These are phyloP conservation scores for Sarcophaga peregrina DNA, from an alignment of 1,140 invertebrate species.

Conservation along the genomic window DNA sequence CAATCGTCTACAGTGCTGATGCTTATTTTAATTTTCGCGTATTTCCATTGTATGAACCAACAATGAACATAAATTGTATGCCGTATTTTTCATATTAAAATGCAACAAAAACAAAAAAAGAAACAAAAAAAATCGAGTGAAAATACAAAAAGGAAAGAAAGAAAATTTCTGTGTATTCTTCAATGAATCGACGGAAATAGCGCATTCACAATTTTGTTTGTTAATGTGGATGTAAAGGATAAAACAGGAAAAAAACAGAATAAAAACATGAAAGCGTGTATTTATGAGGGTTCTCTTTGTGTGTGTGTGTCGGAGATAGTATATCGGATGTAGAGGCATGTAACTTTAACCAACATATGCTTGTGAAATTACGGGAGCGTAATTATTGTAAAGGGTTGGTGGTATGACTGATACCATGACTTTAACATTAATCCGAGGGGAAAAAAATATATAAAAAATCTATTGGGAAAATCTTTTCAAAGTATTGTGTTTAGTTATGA, in stretches of 20 bases:
- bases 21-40: conserved; percentile 13
- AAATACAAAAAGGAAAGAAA: too few species aligned
- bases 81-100: conserved; percentile 20
- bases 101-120: too few species aligned
- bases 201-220: conserved; percentile 30
- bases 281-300: not conserved
- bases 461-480: too few species aligned
- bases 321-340: conserved; percentile 18
- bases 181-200: conserved; percentile 27
- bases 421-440: too few species aligned
- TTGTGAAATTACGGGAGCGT: not conserved
- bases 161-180: conserved; percentile 3
- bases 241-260: not conserved
- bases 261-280: not conserved
- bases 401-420: too few species aligned
- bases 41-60: conserved; percentile 14
- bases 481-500: too few species aligned
- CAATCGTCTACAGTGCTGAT: not conserved
- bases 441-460: too few species aligned
- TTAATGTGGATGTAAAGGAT: not conserved
- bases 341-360: conserved; percentile 13
- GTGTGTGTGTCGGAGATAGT: not conserved
- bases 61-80: not conserved
- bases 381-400: too few species aligned
- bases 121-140: too few species aligned